phyloP scores from a whole-genome alignment of 1,140 invertebrate species.

The Drosophila auraria region DNA sequence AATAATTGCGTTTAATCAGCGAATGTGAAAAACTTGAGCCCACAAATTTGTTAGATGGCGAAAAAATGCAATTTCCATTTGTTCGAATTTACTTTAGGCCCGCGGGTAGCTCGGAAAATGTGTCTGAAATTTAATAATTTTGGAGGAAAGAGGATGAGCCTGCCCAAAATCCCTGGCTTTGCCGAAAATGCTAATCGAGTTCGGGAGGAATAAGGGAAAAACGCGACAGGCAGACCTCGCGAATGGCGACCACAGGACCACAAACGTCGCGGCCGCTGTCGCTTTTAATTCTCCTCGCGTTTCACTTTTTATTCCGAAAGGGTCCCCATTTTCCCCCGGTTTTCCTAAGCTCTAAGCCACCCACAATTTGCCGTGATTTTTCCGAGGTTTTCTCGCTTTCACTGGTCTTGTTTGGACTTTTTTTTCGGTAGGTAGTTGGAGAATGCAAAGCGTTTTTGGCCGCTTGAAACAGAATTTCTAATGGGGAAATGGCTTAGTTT shows the following conservation, averaged over 20 bases:
- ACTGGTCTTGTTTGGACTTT: slow-evolving; percentile 1
- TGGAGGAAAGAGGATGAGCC: not conserved
- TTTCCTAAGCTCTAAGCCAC: slow-evolving; percentile 43
- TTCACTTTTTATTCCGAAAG: slow-evolving; percentile 35
- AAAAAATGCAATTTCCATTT: slow-evolving; percentile 71
- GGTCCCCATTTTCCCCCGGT: not conserved
- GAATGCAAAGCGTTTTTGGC: slow-evolving; percentile 52
- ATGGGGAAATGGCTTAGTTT: slow-evolving; percentile 40
- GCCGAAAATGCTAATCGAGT: slow-evolving; percentile 72
- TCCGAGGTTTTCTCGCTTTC: slow-evolving; percentile 58
- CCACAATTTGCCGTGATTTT: slow-evolving; percentile 58
- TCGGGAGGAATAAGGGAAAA: slow-evolving; percentile 17
- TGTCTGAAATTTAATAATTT: slow-evolving; percentile 69
- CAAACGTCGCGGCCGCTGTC: slow-evolving; percentile 71
- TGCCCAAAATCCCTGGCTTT: slow-evolving; percentile 56
- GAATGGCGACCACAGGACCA: slow-evolving; percentile 70
- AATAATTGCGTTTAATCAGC: slow-evolving; percentile 57
- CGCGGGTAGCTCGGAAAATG: slow-evolving; percentile 25
- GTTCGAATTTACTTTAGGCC: slow-evolving; percentile 67
- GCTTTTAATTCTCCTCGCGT: slow-evolving; percentile 77
- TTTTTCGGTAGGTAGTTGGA: slow-evolving; percentile 19
- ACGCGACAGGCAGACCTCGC: slow-evolving; percentile 27
- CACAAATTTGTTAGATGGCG: slow-evolving; percentile 4
- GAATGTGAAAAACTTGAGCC: slow-evolving; percentile 8
- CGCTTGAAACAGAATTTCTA: slow-evolving; percentile 71